Base-by-base conservation (phyloP, 2,113 vertebrate species). In the Motacilla tschutschensis region DNA sequence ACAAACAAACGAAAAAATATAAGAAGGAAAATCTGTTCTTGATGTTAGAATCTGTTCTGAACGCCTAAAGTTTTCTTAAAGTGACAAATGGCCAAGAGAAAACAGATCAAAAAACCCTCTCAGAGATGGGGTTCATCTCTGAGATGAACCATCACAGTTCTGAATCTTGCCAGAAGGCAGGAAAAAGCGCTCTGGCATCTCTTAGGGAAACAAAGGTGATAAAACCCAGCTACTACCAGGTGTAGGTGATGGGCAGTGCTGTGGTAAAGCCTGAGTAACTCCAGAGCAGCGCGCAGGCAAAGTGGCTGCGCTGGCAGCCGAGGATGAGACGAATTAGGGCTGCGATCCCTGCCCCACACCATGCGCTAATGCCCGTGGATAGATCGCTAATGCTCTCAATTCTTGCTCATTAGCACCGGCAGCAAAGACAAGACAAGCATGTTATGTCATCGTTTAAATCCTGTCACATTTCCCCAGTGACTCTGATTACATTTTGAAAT, bases 401-500 rank as follows among this genome's bases (percentile, higher is more conserved):
- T 87, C 72, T 14, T 12, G 50, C 83, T 95, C 87, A 73, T 92
- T 96, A 93, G 78, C 57, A 16, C 35, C 36, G 76, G 67, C 79
- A 90, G 73, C 74, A 15, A 40, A 91, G 87, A 88, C 83, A 73
- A 90, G 89, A 53, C 72, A 14, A 26, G 88, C 35, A 3, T 31
- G 87, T 78, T 81, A 77, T 87, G 90, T 90, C 90, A 91, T 80
- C 14, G 0, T 79, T 95, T 93, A 91, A 95, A 92, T 64, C 83
- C 92, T 25, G 78, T 70, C 90, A 70, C 81, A 77, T 85, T 82
- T 94, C 91, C 88, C 92, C 87, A 71, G 0, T 80, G 91, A 83
- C 90, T 94, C 85, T 51, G 82, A 94, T 90, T 91, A 54, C 57
- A 10, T 89, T 93, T 79, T 65, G 1, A 93, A 95, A 91, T 87